Conservation (phyloP, 2,888 invertebrate genomes). For the Zygothrica quintamaculata region DNA sequence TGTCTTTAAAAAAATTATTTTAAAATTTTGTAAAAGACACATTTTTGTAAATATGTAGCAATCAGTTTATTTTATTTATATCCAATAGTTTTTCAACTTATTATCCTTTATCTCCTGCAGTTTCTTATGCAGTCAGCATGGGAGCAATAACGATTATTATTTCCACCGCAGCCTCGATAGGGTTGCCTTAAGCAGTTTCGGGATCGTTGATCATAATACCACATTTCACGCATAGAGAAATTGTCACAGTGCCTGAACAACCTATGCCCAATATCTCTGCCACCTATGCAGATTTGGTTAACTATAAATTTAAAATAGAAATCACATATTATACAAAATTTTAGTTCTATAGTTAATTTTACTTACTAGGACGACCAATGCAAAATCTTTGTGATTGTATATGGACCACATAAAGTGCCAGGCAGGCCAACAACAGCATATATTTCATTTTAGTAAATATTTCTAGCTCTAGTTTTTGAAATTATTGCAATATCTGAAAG, state of each 20-base stretch:
- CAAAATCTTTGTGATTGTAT: constrained; percentile 27
- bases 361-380: constrained; percentile 22
- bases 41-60: neutral
- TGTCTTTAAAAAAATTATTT: no score
- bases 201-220: constrained; percentile 8
- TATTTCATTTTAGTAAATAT: constrained; percentile 41
- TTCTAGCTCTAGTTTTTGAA: constrained; percentile 5
- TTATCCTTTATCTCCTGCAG: constrained; percentile 21
- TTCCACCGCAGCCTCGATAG: constrained; percentile 24
- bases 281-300: neutral
- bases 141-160: constrained; percentile 22
- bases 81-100: no score
- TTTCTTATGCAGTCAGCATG: neutral
- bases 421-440: constrained; percentile 25
- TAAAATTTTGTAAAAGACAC: no score
- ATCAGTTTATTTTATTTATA: neutral
- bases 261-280: constrained; percentile 7
- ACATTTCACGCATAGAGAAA: constrained; percentile 17
- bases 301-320: constrained; percentile 3
- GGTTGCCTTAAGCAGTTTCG: constrained; percentile 2
- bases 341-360: neutral
- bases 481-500: constrained; percentile 13
- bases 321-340: neutral
- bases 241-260: neutral
- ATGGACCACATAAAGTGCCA: constrained; percentile 31